Evolutionary conservation across 2,797 vertebrate genomes (phyloP), one percentile per base, ranked within the genome.

Genomic region (Siniperca obscura): DNA sequence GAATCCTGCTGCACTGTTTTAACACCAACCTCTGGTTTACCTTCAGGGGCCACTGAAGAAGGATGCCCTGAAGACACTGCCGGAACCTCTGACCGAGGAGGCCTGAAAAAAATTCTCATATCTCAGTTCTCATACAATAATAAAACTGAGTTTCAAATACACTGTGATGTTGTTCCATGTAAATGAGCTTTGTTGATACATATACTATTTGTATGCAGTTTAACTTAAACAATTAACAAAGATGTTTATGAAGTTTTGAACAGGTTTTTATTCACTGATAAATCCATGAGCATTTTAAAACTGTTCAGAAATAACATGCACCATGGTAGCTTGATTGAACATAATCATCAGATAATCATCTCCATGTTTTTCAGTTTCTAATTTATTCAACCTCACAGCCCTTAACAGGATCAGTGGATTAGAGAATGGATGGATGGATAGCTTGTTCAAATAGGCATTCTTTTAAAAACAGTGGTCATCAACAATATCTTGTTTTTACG

Each of bases 1-100:
- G n/a, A 80, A 50, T 56, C 14, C 27, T 17, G 38, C 6, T 56
- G 36, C 38, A 42, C 25, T 56, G 0, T 34, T 81, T 75, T 50
- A 74, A 80, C 83, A 19, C 70, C 71, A 25, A 67, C 86, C 14
- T 78, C 44, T 85, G 50, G n/a, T 84, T 83, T 69, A 71, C 46
- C 70, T 76, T 42, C 90, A 99, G 98, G 98, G 98, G 50, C 97
- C 97, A 8, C 94, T 96, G 94, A 99, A 99, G 94, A 98, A 97
- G 80, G 96, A 98, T 70, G 71, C 93, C 56, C 82, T 94, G 69
- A 97, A 96, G 89, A 93, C 89, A 62, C 93, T 93, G 78, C 84
- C 87, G 0, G 93, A 95, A 65, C 80, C 85, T 62, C 86, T 89
- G 17, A 82, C 90, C 22, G 96, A 96, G 40, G 94, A 95, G 59